These are phyloP conservation scores for Drosophila orosa DNA, from an alignment of 1,140 invertebrate species.

Conservation along the genomic window DNA sequence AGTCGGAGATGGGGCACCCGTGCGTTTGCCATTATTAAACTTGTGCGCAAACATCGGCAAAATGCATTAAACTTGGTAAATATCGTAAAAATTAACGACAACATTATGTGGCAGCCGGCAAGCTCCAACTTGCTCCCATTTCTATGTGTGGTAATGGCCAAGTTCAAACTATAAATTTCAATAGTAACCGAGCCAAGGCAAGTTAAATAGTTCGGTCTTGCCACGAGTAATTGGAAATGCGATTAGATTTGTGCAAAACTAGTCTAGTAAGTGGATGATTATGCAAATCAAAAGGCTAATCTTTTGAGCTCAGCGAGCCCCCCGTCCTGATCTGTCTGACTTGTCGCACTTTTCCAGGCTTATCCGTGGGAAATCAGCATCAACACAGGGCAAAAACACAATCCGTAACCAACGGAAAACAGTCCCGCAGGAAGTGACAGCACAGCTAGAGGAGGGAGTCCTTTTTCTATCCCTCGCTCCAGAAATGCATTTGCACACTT, in stretches of 20 bases:
- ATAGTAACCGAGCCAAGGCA: slow-evolving; percentile 38
- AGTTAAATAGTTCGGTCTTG: slow-evolving; percentile 41
- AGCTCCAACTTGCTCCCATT: slow-evolving; percentile 20
- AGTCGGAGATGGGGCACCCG: slow-evolving; percentile 19
- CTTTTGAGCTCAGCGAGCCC: not conserved
- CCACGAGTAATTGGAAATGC: slow-evolving; percentile 31
- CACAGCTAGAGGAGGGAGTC: not conserved
- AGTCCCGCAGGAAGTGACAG: slow-evolving; percentile 43
- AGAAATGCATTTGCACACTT: slow-evolving; percentile 68
- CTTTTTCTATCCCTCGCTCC: not conserved
- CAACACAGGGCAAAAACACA: slow-evolving; percentile 14
- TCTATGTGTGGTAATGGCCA: slow-evolving; percentile 8
- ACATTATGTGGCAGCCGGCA: slow-evolving; percentile 55
- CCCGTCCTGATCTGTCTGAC: slow-evolving; percentile 15
- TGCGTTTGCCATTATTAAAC: slow-evolving; percentile 69
- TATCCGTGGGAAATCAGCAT: slow-evolving; percentile 42
- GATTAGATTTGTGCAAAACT: slow-evolving; percentile 40
- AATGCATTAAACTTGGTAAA: slow-evolving; percentile 80
- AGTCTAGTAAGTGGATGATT: slow-evolving; percentile 35
- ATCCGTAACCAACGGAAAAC: slow-evolving; percentile 24
- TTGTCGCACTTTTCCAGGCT: slow-evolving; percentile 40
- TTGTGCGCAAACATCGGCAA: slow-evolving; percentile 70
- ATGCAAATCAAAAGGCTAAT: slow-evolving; percentile 31
- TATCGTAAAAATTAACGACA: slow-evolving; percentile 81
- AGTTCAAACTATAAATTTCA: slow-evolving; percentile 62